phyloP scores from a whole-genome alignment of 2,113 vertebrate species.

The Phycodurus eques region DNA sequence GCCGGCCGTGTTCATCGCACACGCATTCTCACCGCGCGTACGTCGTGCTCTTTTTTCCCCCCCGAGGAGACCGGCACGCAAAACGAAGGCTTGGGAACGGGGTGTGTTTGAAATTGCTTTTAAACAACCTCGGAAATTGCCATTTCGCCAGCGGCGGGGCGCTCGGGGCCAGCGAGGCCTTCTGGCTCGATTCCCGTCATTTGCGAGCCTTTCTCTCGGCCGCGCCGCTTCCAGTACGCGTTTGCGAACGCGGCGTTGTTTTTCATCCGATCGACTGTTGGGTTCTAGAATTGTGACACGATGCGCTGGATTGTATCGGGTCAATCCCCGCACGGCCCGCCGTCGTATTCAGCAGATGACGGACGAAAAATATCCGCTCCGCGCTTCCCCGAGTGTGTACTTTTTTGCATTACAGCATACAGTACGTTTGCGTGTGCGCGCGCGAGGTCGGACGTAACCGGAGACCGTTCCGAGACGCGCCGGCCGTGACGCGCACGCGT shows the following conservation, averaged over 20 bases:
- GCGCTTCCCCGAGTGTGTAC: too few species aligned
- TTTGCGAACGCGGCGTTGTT: background rate
- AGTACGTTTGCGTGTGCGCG: too few species aligned
- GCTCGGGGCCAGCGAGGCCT: background rate
- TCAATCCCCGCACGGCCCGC: too few species aligned
- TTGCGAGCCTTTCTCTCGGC: slow-evolving; percentile 2
- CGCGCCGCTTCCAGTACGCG: background rate
- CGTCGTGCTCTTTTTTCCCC: slow-evolving; percentile 1
- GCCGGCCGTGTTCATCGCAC: slow-evolving; percentile 31
- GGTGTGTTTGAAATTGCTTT: slow-evolving; percentile 3
- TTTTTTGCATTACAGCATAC: too few species aligned
- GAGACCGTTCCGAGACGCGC: too few species aligned
- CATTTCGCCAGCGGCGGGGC: background rate
- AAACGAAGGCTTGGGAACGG: background rate
- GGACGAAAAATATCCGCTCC: too few species aligned
- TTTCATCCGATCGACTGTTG: background rate
- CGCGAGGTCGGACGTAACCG: too few species aligned
- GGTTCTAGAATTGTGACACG: too few species aligned
- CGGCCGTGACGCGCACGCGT: too few species aligned
- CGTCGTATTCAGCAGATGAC: too few species aligned
- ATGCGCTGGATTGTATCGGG: too few species aligned
- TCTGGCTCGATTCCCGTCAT: background rate
- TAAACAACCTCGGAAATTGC: background rate
- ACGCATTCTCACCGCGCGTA: slow-evolving; percentile 15
- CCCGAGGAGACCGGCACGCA: background rate